These are phyloP conservation scores for Stenoptilia bipunctidactyla DNA, from an alignment of 2,888 invertebrate species.

Conservation along the genomic window DNA sequence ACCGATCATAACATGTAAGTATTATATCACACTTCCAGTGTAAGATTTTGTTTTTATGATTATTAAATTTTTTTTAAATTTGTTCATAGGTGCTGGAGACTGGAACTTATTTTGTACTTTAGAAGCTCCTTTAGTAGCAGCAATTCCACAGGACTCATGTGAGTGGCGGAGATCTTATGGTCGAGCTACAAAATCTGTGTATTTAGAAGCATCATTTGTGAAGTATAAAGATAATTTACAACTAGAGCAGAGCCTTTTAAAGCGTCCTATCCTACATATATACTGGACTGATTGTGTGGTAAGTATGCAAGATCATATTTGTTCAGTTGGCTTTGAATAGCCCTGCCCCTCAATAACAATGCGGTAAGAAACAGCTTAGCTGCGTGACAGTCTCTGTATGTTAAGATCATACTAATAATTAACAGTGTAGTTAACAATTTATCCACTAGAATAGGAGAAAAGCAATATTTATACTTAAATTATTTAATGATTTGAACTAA, in stretches of 20 bases:
- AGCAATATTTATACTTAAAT: neutral
- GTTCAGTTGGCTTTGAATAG: neutral
- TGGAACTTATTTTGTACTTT: slow-evolving; percentile 86
- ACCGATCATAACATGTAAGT: slow-evolving; percentile 82
- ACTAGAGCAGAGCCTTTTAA: slow-evolving; percentile 83
- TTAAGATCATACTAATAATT: too few species aligned
- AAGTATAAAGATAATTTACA: slow-evolving; percentile 83
- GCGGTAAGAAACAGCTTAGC: too few species aligned
- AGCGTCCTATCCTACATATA: slow-evolving; percentile 92
- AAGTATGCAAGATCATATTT: slow-evolving; percentile 37
- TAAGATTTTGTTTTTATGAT: too few species aligned
- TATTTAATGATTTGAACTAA: neutral
- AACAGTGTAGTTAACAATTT: too few species aligned
- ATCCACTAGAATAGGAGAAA: too few species aligned
- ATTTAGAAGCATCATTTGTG: slow-evolving; percentile 84
- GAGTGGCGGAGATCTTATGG: slow-evolving; percentile 95
- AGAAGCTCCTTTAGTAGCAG: slow-evolving; percentile 81
- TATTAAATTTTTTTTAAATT: too few species aligned
- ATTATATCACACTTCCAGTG: too few species aligned
- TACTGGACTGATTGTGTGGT: slow-evolving; percentile 97
- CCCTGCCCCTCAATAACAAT: neutral
- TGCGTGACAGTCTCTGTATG: too few species aligned
- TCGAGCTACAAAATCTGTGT: slow-evolving; percentile 86
- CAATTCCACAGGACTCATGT: slow-evolving; percentile 87
- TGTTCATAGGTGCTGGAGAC: slow-evolving; percentile 83